phyloP scores from a whole-genome alignment of 2,888 invertebrate genomes.

The Limenitis camilla region DNA sequence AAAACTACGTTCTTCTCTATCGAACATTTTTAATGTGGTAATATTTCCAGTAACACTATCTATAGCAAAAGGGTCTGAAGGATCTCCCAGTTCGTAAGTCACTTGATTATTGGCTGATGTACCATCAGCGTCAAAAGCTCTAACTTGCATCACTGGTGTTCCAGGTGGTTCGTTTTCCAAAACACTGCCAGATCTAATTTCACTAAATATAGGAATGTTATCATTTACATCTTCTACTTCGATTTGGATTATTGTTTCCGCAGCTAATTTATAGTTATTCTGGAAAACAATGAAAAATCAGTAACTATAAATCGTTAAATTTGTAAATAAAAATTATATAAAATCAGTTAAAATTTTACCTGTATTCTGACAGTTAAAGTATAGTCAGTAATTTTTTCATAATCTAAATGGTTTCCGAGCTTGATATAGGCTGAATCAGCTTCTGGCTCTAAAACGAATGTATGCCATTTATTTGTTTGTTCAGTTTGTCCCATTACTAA shows the following conservation, averaged over 20 bases:
- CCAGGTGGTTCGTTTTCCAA: slow-evolving; percentile 89
- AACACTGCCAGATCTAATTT: slow-evolving; percentile 86
- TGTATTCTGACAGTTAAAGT: slow-evolving; percentile 86
- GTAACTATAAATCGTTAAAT: not conserved
- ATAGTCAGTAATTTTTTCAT: slow-evolving; percentile 88
- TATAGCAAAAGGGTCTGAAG: slow-evolving; percentile 85
- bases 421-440: slow-evolving; percentile 83
- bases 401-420: slow-evolving; percentile 85
- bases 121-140: slow-evolving; percentile 90
- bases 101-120: slow-evolving; percentile 88
- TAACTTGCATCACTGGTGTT: slow-evolving; percentile 89
- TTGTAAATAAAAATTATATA: too few species aligned
- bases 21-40: slow-evolving; percentile 86
- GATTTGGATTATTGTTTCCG: slow-evolving; percentile 85
- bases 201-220: slow-evolving; percentile 89
- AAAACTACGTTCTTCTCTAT: slow-evolving; percentile 87
- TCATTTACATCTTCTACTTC: slow-evolving; percentile 92
- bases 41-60: slow-evolving; percentile 91
- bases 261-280: slow-evolving; percentile 86
- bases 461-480: slow-evolving; percentile 88
- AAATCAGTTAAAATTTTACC: slow-evolving; percentile 44
- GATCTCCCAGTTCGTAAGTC: slow-evolving; percentile 82
- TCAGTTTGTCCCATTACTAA: slow-evolving; percentile 87
- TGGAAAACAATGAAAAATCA: slow-evolving; percentile 42
- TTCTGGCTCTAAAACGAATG: slow-evolving; percentile 80